phyloP scores from a whole-genome alignment of 1,140 invertebrate species.

The Euwallacea fornicatus region DNA sequence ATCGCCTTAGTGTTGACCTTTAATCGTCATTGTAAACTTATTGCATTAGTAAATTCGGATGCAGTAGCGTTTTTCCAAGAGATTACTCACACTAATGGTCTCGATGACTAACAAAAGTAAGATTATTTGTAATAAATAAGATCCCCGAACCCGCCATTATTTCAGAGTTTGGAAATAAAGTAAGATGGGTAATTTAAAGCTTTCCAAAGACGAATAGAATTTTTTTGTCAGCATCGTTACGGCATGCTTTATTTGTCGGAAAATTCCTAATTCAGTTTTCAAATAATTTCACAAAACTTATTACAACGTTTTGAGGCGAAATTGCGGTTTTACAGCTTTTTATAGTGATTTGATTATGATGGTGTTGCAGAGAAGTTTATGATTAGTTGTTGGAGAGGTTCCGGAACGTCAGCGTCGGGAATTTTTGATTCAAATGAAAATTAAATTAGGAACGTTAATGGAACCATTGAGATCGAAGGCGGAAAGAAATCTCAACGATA shows the following conservation, averaged over 20 bases:
- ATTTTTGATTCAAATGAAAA: neutral
- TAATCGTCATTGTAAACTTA: no score
- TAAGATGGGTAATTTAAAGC: conserved; percentile 35
- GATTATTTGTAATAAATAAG: conserved; percentile 31
- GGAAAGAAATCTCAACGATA: no score
- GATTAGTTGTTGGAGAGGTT: neutral
- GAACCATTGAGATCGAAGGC: no score
- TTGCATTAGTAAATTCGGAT: no score
- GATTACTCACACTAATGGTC: neutral
- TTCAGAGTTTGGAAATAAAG: conserved; percentile 26
- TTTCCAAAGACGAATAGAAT: conserved; percentile 30
- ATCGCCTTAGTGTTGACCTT: no score
- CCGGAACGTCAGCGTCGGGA: neutral
- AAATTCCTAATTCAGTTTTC: conserved; percentile 33
- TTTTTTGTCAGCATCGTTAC: conserved; percentile 25
- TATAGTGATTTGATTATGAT: conserved; percentile 15
- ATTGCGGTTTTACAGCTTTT: conserved; percentile 21
- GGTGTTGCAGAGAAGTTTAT: neutral
- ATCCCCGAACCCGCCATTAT: conserved; percentile 20
- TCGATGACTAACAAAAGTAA: neutral
- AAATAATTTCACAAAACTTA: conserved; percentile 26
- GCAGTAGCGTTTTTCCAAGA: neutral
- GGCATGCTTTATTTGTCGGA: conserved; percentile 28
- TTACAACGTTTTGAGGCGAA: conserved; percentile 11
- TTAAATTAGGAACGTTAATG: no score